Percentiles rank a stretch among this genome's conserved stretches.
phyloP scores from a whole-genome alignment of 2,113 vertebrate species.

The Sturnus vulgaris region DNA sequence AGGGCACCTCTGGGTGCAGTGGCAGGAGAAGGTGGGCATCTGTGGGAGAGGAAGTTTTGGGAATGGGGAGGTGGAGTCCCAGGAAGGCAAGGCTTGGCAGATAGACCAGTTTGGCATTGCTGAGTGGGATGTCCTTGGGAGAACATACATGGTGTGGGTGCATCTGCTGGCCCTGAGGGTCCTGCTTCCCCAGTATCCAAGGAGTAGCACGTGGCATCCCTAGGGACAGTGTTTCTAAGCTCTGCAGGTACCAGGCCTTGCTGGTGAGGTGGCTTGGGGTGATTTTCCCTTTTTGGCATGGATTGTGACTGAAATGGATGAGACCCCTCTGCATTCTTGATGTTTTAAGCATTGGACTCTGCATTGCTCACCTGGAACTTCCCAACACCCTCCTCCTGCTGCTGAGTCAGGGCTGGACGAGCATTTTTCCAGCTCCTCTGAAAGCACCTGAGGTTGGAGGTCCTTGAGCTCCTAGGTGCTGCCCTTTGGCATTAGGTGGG shows the following conservation, averaged over 20 bases:
- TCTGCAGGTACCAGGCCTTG: background rate
- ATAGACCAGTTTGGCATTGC: background rate
- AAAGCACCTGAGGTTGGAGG: background rate
- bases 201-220: background rate
- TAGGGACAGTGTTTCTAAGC: background rate
- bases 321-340: background rate
- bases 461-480: background rate
- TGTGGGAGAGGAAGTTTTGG: background rate
- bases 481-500: background rate
- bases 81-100: background rate
- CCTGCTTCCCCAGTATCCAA: background rate
- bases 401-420: fast-evolving
- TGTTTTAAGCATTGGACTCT: background rate
- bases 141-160: fast-evolving
- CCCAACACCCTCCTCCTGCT: background rate
- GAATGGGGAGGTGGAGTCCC: fast-evolving
- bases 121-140: background rate
- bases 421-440: background rate
- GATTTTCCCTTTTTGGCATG: background rate
- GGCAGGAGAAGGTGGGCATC: background rate
- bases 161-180: fast-evolving
- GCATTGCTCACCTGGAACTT: background rate
- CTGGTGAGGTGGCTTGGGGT: background rate
- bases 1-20: background rate
- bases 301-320: background rate